A percentile compares a stretch with the other conserved stretches of the same genome.
Evolutionary conservation across 2,797 vertebrate species (phyloP).

Genomic region (Sebastes iracundus): DNA sequence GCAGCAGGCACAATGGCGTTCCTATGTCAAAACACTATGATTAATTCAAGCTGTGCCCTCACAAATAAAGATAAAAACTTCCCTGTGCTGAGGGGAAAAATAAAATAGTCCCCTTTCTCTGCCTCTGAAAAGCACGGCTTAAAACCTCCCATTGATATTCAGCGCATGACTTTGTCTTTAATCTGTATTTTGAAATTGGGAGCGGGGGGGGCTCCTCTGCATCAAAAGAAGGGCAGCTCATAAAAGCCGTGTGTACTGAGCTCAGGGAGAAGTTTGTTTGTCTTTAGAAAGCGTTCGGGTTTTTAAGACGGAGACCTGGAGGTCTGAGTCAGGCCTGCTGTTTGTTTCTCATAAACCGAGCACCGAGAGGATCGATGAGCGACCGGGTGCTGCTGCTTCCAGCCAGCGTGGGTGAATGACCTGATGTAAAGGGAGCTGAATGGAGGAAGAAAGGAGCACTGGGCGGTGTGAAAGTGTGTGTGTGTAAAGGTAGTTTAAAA

Average conservation of each 20-base stretch:
- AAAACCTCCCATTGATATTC: conserved; percentile 68
- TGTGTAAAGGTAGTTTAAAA: conserved; percentile 21
- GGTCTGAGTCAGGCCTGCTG: conserved; percentile 42
- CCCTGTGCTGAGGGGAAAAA: conserved; percentile 30
- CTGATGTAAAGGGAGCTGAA: conserved; percentile 39
- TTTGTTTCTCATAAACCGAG: conserved; percentile 38
- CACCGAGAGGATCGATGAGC: conserved; percentile 8
- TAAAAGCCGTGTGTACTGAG: conserved; percentile 45
- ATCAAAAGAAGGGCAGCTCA: conserved; percentile 42
- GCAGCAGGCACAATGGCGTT: conserved; percentile 57
- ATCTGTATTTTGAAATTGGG: conserved; percentile 69
- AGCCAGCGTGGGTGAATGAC: conserved; percentile 41
- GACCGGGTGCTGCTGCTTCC: conserved; percentile 9
- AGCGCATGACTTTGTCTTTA: conserved; percentile 66
- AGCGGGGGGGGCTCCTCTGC: background rate
- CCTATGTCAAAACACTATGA: conserved; percentile 65
- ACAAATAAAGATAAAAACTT: conserved; percentile 66
- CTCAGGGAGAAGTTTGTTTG: conserved; percentile 58
- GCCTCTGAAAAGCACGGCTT: conserved; percentile 57
- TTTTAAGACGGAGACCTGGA: conserved; percentile 27
- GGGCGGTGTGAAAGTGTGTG: background rate
- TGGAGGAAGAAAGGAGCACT: background rate
- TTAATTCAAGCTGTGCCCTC: conserved; percentile 73
- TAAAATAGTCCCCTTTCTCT: conserved; percentile 52
- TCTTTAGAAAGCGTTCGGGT: conserved; percentile 36